Conservation (phyloP, 2,113 vertebrate species). For the Archilochus colubris region DNA sequence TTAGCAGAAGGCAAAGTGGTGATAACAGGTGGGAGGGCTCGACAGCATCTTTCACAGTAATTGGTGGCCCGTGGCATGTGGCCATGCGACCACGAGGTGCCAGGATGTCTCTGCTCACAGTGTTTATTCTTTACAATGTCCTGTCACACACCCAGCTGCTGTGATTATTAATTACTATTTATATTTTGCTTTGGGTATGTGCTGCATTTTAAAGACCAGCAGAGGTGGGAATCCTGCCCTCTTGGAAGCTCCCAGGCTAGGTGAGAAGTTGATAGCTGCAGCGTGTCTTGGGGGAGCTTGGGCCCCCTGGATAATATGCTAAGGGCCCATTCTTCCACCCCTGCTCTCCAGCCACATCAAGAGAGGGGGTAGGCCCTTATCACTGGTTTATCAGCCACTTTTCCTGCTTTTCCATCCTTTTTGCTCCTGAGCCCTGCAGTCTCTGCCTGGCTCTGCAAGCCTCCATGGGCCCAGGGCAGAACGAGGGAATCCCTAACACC, state of each 20-base stretch:
- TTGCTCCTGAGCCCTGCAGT: neutral
- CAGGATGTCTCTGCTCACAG: neutral
- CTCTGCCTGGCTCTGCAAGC: neutral
- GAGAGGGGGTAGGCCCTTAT: neutral
- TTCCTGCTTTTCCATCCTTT: neutral
- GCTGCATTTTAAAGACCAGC: neutral
- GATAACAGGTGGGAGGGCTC: neutral
- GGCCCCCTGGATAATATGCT: fast-evolving
- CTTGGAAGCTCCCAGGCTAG: neutral
- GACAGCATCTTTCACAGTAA: neutral
- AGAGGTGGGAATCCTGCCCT: neutral
- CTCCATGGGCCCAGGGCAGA: neutral
- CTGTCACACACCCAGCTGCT: constrained; percentile 28
- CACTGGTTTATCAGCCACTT: neutral
- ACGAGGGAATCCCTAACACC: fast-evolving
- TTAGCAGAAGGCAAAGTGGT: neutral
- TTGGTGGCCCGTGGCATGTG: fast-evolving
- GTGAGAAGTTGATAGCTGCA: neutral
- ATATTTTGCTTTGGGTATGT: neutral
- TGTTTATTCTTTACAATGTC: constrained; percentile 36
- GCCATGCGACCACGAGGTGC: neutral
- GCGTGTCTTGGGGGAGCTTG: neutral
- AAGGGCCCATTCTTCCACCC: neutral
- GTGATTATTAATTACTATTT: constrained; percentile 64
- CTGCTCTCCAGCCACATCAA: neutral